phyloP scores from a whole-genome alignment of 1,140 invertebrate species.

The Caerostris extrusa region DNA sequence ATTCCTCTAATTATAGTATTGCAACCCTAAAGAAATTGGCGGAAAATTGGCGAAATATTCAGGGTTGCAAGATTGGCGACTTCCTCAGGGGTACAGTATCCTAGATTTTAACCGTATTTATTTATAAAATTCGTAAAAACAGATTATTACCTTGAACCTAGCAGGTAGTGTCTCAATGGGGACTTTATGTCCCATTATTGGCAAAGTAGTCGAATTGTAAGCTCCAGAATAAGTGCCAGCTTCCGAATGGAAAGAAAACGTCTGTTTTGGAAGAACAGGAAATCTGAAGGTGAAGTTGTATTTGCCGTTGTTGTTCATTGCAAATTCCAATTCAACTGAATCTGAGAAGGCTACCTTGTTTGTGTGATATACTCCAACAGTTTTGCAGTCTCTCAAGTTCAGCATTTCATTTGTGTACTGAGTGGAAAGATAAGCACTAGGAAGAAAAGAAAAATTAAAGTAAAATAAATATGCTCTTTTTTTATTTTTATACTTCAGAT shows the following conservation, averaged over 20 bases:
- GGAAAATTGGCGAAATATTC: too few species aligned
- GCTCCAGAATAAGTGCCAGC: slow-evolving; percentile 42
- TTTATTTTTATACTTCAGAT: too few species aligned
- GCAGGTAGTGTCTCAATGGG: not conserved
- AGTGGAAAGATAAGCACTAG: not conserved
- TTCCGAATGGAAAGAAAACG: not conserved
- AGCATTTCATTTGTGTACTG: not conserved
- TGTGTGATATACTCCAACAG: slow-evolving; percentile 33
- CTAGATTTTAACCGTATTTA: too few species aligned
- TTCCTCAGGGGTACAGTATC: too few species aligned
- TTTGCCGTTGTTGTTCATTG: not conserved
- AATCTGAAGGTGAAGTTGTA: not conserved
- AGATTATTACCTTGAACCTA: not conserved
- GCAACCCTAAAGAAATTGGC: too few species aligned
- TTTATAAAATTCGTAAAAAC: too few species aligned
- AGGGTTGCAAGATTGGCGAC: too few species aligned
- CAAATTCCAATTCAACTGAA: not conserved
- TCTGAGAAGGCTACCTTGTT: not conserved
- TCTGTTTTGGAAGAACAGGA: not conserved
- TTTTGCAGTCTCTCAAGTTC: slow-evolving; percentile 1
- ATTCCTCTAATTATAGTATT: too few species aligned
- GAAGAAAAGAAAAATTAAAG: not conserved
- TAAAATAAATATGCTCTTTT: not conserved
- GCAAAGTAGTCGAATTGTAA: not conserved
- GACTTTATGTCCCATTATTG: not conserved